Conservation (phyloP, 1,140 invertebrate genomes). For the Aradophagus sp. region DNA sequence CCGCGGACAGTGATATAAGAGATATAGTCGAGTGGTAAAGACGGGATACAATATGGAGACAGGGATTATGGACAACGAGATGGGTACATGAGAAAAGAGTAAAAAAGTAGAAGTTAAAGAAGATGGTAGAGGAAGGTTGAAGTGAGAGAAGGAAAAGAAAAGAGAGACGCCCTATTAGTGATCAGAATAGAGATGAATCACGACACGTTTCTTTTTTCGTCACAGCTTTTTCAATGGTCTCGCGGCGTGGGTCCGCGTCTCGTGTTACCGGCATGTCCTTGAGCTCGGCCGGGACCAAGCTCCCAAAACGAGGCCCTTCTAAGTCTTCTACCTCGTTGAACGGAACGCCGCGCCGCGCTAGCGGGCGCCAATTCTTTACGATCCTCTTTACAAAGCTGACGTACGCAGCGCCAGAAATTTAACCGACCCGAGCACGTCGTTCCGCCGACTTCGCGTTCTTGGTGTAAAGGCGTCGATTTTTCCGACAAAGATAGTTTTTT, state of each 20-base stretch:
- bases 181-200: no score
- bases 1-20: no score
- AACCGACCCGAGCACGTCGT: neutral
- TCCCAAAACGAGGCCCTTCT: slow-evolving; percentile 47
- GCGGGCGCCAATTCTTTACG: slow-evolving; percentile 36
- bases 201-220: no score
- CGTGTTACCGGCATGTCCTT: slow-evolving; percentile 72
- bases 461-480: no score
- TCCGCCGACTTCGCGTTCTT: no score
- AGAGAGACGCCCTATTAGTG: no score
- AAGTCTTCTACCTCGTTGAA: slow-evolving; percentile 63
- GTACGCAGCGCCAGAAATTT: slow-evolving; percentile 13
- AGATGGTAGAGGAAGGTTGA: no score
- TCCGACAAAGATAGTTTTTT: no score
- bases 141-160: no score
- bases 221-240: slow-evolving; percentile 66
- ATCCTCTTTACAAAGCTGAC: slow-evolving; percentile 35
- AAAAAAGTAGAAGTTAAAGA: no score
- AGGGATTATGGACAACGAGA: neutral
- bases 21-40: no score
- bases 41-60: no score
- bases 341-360: slow-evolving; percentile 24
- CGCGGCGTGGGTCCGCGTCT: slow-evolving; percentile 66
- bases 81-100: neutral
- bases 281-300: slow-evolving; percentile 40